Evolutionary conservation across 2,113 vertebrate species (phyloP).

Genomic region (Dromaius novaehollandiae): DNA sequence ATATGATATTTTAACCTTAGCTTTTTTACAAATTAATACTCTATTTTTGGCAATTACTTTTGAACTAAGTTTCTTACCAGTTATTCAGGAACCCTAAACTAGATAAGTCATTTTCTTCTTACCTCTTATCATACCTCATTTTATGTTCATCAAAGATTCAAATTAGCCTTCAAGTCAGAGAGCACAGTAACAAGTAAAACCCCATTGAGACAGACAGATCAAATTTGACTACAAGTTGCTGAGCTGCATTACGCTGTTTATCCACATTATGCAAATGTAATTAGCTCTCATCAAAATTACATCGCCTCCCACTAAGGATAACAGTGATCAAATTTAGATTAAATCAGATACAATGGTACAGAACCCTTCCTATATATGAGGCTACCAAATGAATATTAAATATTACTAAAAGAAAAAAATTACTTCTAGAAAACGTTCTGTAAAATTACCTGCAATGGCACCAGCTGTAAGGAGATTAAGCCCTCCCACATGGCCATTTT

Average conservation of each 20-base stretch:
- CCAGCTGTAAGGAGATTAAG: slow-evolving; percentile 94
- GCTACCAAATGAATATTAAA: slow-evolving; percentile 68
- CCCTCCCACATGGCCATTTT: slow-evolving; percentile 87
- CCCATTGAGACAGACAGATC: slow-evolving; percentile 80
- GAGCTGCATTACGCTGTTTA: slow-evolving; percentile 86
- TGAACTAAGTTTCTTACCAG: slow-evolving; percentile 24
- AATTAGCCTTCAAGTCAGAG: slow-evolving; percentile 66
- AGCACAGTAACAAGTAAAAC: slow-evolving; percentile 72
- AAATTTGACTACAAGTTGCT: slow-evolving; percentile 81
- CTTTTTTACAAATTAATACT: neutral
- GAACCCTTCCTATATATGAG: slow-evolving; percentile 66
- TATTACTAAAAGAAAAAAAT: neutral
- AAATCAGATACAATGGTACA: slow-evolving; percentile 79
- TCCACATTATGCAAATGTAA: slow-evolving; percentile 90
- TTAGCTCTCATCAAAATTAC: slow-evolving; percentile 84
- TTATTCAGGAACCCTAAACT: slow-evolving; percentile 2
- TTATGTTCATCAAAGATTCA: slow-evolving; percentile 67
- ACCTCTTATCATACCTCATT: slow-evolving; percentile 36
- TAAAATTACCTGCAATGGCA: slow-evolving; percentile 92
- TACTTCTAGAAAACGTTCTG: slow-evolving; percentile 45
- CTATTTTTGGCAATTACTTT: neutral
- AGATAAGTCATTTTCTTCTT: slow-evolving; percentile 17
- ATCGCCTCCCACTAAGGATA: slow-evolving; percentile 79
- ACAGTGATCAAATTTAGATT: slow-evolving; percentile 77
- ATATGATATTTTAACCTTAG: neutral